Percentiles rank a stretch among this genome's conserved stretches.
These are phyloP conservation scores for Prochilodus magdalenae DNA, from an alignment of 2,113 vertebrate genomes.

Conservation along the genomic window DNA sequence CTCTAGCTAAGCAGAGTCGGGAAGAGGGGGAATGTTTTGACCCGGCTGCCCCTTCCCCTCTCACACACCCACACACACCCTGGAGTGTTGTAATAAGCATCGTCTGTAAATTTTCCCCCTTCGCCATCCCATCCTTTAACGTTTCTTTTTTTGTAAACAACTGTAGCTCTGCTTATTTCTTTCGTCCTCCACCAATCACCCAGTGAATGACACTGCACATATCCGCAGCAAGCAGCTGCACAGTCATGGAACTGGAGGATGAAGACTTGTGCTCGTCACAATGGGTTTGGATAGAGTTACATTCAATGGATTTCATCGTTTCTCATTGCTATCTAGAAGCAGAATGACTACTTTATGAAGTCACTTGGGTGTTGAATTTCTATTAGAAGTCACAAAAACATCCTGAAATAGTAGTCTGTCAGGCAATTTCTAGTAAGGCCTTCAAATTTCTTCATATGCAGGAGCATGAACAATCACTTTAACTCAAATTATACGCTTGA, in stretches of 20 bases:
- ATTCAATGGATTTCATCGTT: slow-evolving; percentile 24
- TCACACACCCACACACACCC: slow-evolving; percentile 64
- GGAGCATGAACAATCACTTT: not conserved
- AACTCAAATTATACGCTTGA: not conserved
- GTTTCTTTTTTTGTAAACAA: slow-evolving; percentile 44
- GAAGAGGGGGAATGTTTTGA: slow-evolving; percentile 71
- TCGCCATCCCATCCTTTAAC: slow-evolving; percentile 64
- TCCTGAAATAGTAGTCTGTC: slow-evolving; percentile 18
- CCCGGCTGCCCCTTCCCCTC: slow-evolving; percentile 28
- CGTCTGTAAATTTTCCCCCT: slow-evolving; percentile 74
- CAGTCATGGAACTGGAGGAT: slow-evolving; percentile 59
- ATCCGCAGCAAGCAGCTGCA: slow-evolving; percentile 64
- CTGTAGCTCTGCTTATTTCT: slow-evolving; percentile 14
- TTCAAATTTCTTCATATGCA: not conserved
- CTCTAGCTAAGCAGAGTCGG: slow-evolving; percentile 59
- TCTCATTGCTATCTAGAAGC: slow-evolving; percentile 13
- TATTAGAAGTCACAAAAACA: slow-evolving; percentile 27
- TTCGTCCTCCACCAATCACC: slow-evolving; percentile 61
- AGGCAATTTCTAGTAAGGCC: not conserved
- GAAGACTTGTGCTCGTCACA: slow-evolving; percentile 43
- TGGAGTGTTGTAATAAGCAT: slow-evolving; percentile 75
- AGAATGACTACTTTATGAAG: slow-evolving; percentile 55
- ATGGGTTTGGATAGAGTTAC: slow-evolving; percentile 65
- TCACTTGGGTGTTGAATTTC: slow-evolving; percentile 52
- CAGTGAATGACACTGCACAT: slow-evolving; percentile 67